Percentiles rank a stretch among this genome's conserved stretches.
Evolutionary conservation across 2,888 invertebrate genomes (phyloP).

Genomic region (Sinohyriopsis cumingii): DNA sequence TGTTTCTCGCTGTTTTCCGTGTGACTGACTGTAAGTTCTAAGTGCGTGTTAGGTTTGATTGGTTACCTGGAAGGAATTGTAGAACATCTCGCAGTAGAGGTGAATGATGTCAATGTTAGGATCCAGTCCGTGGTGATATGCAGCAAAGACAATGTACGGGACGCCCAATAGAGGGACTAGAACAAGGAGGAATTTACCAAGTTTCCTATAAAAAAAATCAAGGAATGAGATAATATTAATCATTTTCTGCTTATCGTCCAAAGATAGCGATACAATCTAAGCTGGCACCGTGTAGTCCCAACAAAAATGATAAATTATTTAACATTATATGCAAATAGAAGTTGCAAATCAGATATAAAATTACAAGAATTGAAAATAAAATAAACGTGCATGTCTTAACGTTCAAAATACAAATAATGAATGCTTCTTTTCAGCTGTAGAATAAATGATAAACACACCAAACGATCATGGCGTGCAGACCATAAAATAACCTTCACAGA

Average conservation of each 20-base stretch:
- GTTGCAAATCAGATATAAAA: too few species aligned
- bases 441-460: too few species aligned
- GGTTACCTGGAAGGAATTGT: conserved; percentile 81
- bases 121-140: conserved; percentile 55
- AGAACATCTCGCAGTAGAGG: conserved; percentile 78
- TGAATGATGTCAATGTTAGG: conserved; percentile 77
- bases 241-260: neutral
- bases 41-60: neutral
- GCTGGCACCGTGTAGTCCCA: neutral
- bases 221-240: neutral
- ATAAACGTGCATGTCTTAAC: too few species aligned
- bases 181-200: conserved; percentile 81
- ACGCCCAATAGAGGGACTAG: conserved; percentile 82
- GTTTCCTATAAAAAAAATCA: conserved; percentile 74
- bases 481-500: too few species aligned
- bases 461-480: too few species aligned
- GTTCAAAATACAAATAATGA: too few species aligned
- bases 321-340: too few species aligned
- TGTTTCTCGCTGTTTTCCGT: too few species aligned
- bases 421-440: too few species aligned
- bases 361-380: too few species aligned
- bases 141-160: conserved; percentile 76
- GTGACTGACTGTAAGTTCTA: too few species aligned
- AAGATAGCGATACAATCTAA: neutral
- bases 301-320: neutral